Conservation (phyloP, 2,797 vertebrate species). For the Diceros bicornis region DNA sequence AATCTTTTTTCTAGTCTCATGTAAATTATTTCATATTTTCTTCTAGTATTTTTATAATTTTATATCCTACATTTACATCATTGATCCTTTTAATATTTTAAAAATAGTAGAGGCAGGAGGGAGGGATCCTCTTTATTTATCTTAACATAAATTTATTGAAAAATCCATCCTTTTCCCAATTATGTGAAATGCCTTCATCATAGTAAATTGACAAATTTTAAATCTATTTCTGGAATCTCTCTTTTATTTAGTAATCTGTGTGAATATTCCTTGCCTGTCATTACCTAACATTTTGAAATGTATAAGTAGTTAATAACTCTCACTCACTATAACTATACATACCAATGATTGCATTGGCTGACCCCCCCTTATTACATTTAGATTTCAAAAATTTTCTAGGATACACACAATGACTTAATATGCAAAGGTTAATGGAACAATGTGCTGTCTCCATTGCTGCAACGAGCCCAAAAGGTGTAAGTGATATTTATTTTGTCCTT, state of each 20-base stretch:
- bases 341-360: background rate
- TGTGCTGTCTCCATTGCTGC: background rate
- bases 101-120: background rate
- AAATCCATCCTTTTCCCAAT: background rate
- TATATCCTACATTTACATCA: background rate
- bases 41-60: background rate
- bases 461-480: background rate
- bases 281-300: background rate
- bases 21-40: conserved; percentile 33
- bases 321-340: background rate
- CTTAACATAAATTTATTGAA: background rate
- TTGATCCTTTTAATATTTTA: background rate
- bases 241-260: background rate
- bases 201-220: background rate
- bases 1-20: background rate
- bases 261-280: background rate
- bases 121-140: background rate
- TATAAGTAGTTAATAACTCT: background rate
- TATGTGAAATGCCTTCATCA: background rate
- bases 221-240: background rate
- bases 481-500: background rate
- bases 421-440: background rate
- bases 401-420: background rate
- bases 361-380: background rate
- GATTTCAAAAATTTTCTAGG: background rate